Base-by-base conservation (phyloP, 2,888 invertebrate species). In the Coleophora flavipennella region DNA sequence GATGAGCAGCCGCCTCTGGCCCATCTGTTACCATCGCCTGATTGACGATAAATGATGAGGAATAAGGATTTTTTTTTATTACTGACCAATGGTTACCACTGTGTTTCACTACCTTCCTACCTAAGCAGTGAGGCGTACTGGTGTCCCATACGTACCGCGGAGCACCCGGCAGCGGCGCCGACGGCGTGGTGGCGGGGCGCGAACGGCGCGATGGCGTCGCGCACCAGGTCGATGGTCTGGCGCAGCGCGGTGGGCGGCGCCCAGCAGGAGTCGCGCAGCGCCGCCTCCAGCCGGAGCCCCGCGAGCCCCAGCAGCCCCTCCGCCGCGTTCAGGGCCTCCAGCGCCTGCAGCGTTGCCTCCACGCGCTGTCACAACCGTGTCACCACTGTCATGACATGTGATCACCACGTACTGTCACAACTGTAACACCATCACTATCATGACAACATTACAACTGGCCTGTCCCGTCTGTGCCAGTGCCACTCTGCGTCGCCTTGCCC, bases 181-280 rank as follows among this genome's bases (percentile, higher is more conserved):
- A n/a, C 33, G 25, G 38, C 31, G 34, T 41, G 1, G 35, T 11
- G 39, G 3, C n/a, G 44, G 12, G 39, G 51, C 2, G 40, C 34
- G 78, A 43, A 83, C 2, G 85, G 53, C 3, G 56, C 80, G 51
- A 90, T 87, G 31, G 91, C 88, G 61, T 91, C 91, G 35, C 91
- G 85, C 50, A 92, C 91, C 54, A 92, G 87, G 70, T 92, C 91
- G 46, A 92, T 90, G 62, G 90, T 90, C 71, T 92, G 92, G 57
- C 92, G 92, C 46, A 94, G 81, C 26, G 93, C 92, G 3, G 92
- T 90, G 11, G 92, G 90, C 2, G 92, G 90, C 57, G 92, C 92
- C 93, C 93, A 93, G 69, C 93, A 94, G 14, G 92, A 91, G 73
- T 94, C 93, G 2, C 92, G 81, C 44, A 92, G 90, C 66, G 92